A percentile compares a stretch with the other conserved stretches of the same genome.
Evolutionary conservation across 2,797 vertebrate species (phyloP).

Genomic region (Coregonus ussuriensis): DNA sequence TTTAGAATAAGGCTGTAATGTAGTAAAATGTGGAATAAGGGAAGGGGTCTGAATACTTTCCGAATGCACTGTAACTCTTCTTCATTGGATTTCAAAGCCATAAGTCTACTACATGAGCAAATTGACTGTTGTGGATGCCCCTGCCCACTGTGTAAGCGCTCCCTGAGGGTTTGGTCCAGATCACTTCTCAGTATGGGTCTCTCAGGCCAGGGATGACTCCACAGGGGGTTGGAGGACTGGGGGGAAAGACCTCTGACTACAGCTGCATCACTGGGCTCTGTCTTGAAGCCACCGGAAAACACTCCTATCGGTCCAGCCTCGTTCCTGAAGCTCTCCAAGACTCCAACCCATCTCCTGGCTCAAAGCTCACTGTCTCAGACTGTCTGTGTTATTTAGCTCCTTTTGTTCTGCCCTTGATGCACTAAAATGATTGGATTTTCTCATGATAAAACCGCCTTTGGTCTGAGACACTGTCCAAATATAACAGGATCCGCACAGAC

Average conservation of each 20-base stretch:
- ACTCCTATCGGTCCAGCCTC: slow-evolving; percentile 16
- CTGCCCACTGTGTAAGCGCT: background rate
- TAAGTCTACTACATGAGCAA: background rate
- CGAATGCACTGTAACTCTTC: background rate
- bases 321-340: slow-evolving; percentile 14
- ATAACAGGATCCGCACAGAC: slow-evolving; percentile 31
- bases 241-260: background rate
- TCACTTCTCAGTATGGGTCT: background rate
- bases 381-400: background rate
- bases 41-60: no score
- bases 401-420: slow-evolving; percentile 17
- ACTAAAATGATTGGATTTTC: slow-evolving; percentile 25
- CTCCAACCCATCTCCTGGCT: slow-evolving; percentile 6
- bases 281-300: slow-evolving; percentile 19
- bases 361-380: background rate
- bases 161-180: background rate
- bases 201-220: background rate
- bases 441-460: slow-evolving; percentile 5
- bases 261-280: slow-evolving; percentile 3
- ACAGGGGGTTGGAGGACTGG: background rate
- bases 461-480: slow-evolving; percentile 29
- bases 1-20: no score
- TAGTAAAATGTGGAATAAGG: no score
- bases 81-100: background rate
- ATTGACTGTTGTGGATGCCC: background rate